Conservation (phyloP, 2,113 vertebrate species). For the Poecile atricapillus region DNA sequence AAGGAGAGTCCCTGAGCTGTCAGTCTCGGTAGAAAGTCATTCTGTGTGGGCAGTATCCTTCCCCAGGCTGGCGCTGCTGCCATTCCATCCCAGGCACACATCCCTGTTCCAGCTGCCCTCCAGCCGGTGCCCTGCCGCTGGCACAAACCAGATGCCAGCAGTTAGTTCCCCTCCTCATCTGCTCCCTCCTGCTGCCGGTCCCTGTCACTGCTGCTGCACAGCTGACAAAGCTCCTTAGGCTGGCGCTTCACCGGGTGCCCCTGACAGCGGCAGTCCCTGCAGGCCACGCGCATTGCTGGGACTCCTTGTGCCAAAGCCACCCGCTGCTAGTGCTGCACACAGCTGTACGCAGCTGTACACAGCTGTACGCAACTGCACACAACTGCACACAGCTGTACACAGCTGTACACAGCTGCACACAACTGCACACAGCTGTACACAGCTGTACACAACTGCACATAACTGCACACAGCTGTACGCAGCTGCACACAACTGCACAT, state of each 20-base stretch:
- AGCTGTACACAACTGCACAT: too few relatives aligned
- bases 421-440: too few relatives aligned
- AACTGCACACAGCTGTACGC: too few relatives aligned
- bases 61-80: neutral
- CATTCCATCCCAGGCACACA: rapidly evolving
- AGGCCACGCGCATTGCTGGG: neutral
- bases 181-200: neutral
- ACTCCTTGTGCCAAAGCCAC: neutral
- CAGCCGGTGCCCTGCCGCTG: rapidly evolving
- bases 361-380: too few relatives aligned
- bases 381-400: too few relatives aligned
- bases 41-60: neutral
- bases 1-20: slow-evolving; percentile 38
- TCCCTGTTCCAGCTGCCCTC: neutral
- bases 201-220: neutral
- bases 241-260: neutral
- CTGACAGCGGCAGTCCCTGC: neutral
- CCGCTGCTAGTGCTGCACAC: neutral
- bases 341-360: too few relatives aligned
- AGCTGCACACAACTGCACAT: too few relatives aligned
- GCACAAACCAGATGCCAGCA: neutral
- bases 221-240: neutral
- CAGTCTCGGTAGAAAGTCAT: neutral
- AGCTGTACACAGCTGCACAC: too few relatives aligned
- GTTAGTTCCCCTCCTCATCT: neutral